Percentiles rank a stretch among this genome's conserved stretches.
phyloP scores from a whole-genome alignment of 2,113 vertebrate species.

The Carassius gibelio region DNA sequence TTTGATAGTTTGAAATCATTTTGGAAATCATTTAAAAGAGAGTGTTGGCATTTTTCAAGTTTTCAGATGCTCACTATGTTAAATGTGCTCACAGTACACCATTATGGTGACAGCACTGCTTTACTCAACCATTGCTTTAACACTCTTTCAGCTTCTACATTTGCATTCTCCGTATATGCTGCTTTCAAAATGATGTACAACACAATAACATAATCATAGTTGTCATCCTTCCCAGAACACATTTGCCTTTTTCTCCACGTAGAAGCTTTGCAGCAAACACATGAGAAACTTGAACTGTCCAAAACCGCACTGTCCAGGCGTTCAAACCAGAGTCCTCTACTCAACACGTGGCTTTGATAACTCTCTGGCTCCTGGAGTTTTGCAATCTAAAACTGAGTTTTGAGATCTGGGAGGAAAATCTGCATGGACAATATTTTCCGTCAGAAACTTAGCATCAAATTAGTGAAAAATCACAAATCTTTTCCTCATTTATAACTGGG shows the following conservation, averaged over 20 bases:
- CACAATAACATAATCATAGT: not conserved
- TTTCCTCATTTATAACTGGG: slow-evolving; percentile 29
- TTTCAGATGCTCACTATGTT: not conserved
- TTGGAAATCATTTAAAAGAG: slow-evolving; percentile 9
- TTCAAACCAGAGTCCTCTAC: slow-evolving; percentile 25
- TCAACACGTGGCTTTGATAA: slow-evolving; percentile 55
- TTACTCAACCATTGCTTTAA: not conserved
- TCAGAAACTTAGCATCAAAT: slow-evolving; percentile 20
- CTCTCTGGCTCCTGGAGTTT: slow-evolving; percentile 42
- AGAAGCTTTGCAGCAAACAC: not conserved
- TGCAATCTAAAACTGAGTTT: slow-evolving; percentile 27
- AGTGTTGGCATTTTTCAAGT: not conserved
- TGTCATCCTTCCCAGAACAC: not conserved
- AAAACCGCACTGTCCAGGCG: slow-evolving; percentile 36
- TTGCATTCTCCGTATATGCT: not conserved
- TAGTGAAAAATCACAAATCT: slow-evolving; percentile 18
- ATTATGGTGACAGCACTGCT: not conserved
- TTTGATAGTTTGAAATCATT: not conserved
- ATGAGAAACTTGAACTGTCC: slow-evolving; percentile 9
- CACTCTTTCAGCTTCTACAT: not conserved
- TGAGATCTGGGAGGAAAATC: slow-evolving; percentile 23
- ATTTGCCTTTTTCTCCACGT: not conserved
- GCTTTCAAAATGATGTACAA: not conserved
- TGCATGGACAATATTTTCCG: slow-evolving; percentile 23
- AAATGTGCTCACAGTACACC: not conserved